Evolutionary conservation across 2,113 vertebrate species (phyloP).

Genomic region (Balaeniceps rex): DNA sequence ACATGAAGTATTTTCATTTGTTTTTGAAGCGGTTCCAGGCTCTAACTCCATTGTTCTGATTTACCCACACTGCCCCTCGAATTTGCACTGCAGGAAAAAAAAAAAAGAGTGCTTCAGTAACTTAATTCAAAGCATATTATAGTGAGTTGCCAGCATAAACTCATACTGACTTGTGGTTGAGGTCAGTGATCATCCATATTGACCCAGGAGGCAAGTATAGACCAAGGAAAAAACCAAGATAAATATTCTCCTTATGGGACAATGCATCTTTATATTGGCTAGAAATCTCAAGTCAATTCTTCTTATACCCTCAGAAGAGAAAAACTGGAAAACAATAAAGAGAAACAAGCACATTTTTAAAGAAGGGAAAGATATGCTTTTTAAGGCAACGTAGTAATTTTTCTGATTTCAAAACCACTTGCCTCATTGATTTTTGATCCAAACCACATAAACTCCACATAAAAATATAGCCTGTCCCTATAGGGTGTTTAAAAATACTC

Average conservation of each 20-base stretch:
- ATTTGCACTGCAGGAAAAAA: background rate
- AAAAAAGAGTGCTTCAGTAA: background rate
- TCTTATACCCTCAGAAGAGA: background rate
- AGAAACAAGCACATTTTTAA: background rate
- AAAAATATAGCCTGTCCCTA: constrained; percentile 15
- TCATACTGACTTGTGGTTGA: background rate
- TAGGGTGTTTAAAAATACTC: background rate
- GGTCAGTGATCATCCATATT: background rate
- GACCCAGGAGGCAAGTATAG: constrained; percentile 22
- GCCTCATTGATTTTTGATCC: constrained; percentile 46
- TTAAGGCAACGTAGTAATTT: constrained; percentile 44
- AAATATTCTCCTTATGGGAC: background rate
- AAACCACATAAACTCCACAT: constrained; percentile 37
- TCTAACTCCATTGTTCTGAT: background rate
- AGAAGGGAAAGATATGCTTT: background rate
- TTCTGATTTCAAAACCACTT: constrained; percentile 54
- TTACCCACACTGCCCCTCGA: accelerated
- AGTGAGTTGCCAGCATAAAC: background rate
- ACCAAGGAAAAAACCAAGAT: background rate
- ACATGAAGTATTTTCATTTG: background rate
- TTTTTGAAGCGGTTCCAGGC: background rate
- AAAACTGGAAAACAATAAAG: constrained; percentile 14
- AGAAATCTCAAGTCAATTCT: background rate
- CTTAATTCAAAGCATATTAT: constrained; percentile 1
- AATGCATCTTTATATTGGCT: background rate